Evolutionary conservation across 2,113 vertebrate genomes (phyloP).

Genomic region (Apaloderma vittatum): DNA sequence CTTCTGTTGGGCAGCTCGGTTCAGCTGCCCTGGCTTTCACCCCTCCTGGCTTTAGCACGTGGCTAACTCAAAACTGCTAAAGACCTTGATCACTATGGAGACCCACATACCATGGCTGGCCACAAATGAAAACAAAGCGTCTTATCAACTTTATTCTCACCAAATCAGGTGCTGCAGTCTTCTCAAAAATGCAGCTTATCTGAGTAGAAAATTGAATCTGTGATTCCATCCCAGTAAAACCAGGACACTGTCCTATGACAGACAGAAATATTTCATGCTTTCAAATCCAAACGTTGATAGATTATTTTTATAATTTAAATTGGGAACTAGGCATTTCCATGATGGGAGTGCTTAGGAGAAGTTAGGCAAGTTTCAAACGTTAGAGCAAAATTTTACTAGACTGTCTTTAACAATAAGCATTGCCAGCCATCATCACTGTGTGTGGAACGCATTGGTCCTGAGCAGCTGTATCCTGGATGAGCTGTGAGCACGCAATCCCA

Average conservation of each 20-base stretch:
- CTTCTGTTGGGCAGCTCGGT: too few species aligned
- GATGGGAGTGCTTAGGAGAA: neutral
- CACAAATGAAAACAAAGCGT: too few species aligned
- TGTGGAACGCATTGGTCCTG: rapidly evolving
- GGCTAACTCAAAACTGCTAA: too few species aligned
- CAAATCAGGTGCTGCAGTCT: too few species aligned
- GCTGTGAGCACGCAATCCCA: neutral
- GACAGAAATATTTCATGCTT: neutral
- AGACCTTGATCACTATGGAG: too few species aligned
- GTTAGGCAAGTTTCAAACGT: neutral
- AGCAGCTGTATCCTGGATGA: neutral
- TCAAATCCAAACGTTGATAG: neutral
- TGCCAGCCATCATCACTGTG: neutral
- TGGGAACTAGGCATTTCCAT: neutral
- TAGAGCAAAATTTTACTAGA: neutral
- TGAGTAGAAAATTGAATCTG: too few species aligned
- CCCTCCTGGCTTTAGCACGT: too few species aligned
- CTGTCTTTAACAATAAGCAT: neutral
- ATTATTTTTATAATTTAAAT: neutral
- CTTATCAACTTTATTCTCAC: too few species aligned
- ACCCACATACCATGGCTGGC: too few species aligned
- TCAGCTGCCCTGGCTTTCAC: too few species aligned
- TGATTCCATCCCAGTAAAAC: too few species aligned
- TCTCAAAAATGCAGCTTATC: too few species aligned
- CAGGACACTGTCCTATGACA: neutral